phyloP scores from a whole-genome alignment of 2,113 vertebrate genomes.

The Burhinus bistriatus region DNA sequence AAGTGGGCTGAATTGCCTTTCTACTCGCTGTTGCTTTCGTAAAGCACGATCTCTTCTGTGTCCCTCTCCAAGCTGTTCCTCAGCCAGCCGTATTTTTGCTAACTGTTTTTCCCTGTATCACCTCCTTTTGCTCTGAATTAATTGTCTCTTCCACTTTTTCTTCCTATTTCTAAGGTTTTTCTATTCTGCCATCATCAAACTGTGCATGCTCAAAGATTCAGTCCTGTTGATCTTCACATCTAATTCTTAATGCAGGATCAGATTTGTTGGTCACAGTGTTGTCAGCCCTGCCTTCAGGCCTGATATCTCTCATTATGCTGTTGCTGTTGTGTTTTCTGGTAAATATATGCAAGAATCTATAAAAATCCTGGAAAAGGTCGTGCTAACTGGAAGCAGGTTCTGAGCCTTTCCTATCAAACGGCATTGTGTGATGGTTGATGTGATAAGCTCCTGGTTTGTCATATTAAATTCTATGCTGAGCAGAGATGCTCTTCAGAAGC shows the following conservation, averaged over 20 bases:
- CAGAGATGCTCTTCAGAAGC: slow-evolving; percentile 25
- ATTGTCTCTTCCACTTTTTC: background rate
- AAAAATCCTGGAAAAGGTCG: slow-evolving; percentile 12
- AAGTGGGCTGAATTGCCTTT: background rate
- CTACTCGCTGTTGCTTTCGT: background rate
- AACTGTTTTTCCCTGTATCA: background rate
- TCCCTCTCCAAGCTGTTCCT: background rate
- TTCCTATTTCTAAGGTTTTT: background rate
- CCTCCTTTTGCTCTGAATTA: background rate
- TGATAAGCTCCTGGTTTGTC: slow-evolving; percentile 26
- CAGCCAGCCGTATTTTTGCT: background rate
- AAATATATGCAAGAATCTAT: background rate
- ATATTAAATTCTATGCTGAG: background rate
- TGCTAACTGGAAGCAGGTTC: background rate
- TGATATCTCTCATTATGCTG: background rate
- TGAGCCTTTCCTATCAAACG: background rate
- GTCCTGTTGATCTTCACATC: background rate
- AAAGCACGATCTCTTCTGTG: background rate
- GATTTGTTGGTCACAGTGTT: background rate
- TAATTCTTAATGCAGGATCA: background rate
- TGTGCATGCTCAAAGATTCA: background rate
- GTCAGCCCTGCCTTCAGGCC: background rate
- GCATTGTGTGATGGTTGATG: background rate
- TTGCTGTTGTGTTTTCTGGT: background rate
- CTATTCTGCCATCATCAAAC: background rate